Conservation (phyloP, 2,888 invertebrate genomes). For the Noctua comes region DNA sequence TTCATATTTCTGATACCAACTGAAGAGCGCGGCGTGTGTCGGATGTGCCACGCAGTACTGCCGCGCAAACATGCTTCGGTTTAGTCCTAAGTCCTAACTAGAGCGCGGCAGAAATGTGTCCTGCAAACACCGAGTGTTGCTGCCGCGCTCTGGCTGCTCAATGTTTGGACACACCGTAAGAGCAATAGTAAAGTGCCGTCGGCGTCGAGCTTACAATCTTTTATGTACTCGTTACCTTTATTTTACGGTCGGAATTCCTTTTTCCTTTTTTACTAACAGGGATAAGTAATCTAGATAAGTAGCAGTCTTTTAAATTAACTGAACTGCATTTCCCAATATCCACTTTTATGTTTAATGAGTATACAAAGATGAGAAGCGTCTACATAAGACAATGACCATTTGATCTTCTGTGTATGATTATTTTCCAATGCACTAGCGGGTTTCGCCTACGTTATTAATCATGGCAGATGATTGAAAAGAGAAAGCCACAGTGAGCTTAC, state of each 20-base stretch:
- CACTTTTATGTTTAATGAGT: conserved; percentile 1
- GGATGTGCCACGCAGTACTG: too few species aligned
- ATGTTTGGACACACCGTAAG: not conserved
- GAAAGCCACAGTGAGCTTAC: conserved; percentile 41
- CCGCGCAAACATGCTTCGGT: too few species aligned
- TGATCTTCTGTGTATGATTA: conserved; percentile 7
- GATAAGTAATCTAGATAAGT: conserved; percentile 9
- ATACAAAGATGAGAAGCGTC: not conserved
- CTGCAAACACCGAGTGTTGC: too few species aligned
- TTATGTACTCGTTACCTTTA: conserved; percentile 25
- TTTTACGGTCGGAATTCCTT: conserved; percentile 7
- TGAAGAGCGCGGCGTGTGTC: too few species aligned
- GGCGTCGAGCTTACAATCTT: conserved; percentile 12
- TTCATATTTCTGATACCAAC: too few species aligned
- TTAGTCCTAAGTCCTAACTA: too few species aligned
- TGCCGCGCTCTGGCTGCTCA: too few species aligned
- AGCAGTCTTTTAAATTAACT: conserved; percentile 1
- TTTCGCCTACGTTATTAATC: conserved; percentile 44
- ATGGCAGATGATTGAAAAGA: conserved; percentile 46
- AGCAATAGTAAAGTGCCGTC: conserved; percentile 11
- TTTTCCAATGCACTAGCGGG: conserved; percentile 31
- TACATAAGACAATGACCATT: conserved; percentile 7
- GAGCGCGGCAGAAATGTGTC: too few species aligned
- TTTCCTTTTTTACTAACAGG: not conserved
- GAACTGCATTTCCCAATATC: not conserved